phyloP scores from a whole-genome alignment of 1,140 invertebrate genomes.

The Euglossa dilemma region DNA sequence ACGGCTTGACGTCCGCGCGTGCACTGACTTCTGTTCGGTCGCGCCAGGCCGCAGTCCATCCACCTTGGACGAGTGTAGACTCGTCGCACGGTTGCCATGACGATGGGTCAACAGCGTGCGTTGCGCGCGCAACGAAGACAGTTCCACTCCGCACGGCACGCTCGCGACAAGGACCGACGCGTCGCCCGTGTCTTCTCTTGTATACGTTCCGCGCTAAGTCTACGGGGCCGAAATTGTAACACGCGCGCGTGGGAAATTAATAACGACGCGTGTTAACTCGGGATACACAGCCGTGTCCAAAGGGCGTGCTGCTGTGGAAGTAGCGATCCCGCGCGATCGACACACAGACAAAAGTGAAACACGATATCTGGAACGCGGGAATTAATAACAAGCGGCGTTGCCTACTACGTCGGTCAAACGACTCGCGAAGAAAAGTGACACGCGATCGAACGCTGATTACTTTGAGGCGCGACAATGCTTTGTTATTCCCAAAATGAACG shows the following conservation, averaged over 20 bases:
- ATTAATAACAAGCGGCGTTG: not conserved
- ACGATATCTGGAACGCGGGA: not conserved
- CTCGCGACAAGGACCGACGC: not conserved
- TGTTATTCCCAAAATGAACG: too few species aligned
- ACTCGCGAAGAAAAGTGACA: not conserved
- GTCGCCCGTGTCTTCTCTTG: conserved; percentile 5
- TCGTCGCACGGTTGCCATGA: conserved; percentile 67
- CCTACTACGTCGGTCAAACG: not conserved
- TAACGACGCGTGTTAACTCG: conserved; percentile 39
- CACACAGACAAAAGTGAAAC: not conserved
- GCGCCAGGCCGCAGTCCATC: conserved; percentile 63
- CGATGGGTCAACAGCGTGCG: conserved; percentile 65
- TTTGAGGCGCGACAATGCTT: not conserved
- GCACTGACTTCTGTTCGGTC: conserved; percentile 76
- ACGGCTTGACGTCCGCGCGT: conserved; percentile 76
- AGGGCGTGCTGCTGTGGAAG: not conserved
- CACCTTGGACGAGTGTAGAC: conserved; percentile 63
- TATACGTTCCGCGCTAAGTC: not conserved
- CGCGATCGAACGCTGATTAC: not conserved
- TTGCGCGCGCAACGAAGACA: conserved; percentile 56
- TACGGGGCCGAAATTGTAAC: conserved; percentile 25
- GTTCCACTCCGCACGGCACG: not conserved
- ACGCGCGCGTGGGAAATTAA: conserved; percentile 32
- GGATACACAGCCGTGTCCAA: conserved; percentile 5
- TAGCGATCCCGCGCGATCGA: not conserved